phyloP scores from a whole-genome alignment of 1,140 invertebrate genomes.

The Steinernema khuongi region DNA sequence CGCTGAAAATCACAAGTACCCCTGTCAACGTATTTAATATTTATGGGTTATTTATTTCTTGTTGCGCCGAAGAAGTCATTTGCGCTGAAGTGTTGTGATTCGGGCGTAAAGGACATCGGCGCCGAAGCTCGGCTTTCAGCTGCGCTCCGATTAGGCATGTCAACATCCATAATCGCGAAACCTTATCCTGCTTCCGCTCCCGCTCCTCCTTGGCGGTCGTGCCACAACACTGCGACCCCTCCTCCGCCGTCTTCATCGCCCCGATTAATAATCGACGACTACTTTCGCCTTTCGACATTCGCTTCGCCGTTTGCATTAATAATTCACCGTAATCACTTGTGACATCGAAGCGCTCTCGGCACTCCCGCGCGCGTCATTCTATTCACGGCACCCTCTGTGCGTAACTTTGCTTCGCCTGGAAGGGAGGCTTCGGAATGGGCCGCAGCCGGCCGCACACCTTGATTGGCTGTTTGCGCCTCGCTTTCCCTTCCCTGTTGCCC shows the following conservation, averaged over 20 bases:
- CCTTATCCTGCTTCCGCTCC: neutral
- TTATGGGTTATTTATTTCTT: too few relatives aligned
- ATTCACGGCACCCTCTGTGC: neutral
- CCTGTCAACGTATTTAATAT: too few relatives aligned
- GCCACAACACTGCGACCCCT: neutral
- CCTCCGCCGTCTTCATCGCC: neutral
- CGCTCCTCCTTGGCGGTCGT: too few relatives aligned
- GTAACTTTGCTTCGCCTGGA: conserved; percentile 11
- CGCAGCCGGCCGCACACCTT: too few relatives aligned
- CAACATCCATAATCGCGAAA: conserved; percentile 4
- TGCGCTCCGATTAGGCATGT: neutral
- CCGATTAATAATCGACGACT: too few relatives aligned
- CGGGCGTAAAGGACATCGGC: too few relatives aligned
- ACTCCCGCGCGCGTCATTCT: neutral
- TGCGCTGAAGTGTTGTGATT: too few relatives aligned
- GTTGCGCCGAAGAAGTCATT: too few relatives aligned
- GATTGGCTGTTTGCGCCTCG: neutral
- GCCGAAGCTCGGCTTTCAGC: too few relatives aligned
- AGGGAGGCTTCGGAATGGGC: too few relatives aligned
- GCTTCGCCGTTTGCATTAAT: conserved; percentile 17
- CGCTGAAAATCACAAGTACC: too few relatives aligned
- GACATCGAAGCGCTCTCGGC: conserved; percentile 18
- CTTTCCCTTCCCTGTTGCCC: too few relatives aligned
- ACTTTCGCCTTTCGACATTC: neutral
- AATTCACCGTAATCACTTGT: conserved; percentile 30